Percentiles rank a stretch among this genome's conserved stretches.
Evolutionary conservation across 2,888 invertebrate species (phyloP).

Genomic region (Eulithis testata): DNA sequence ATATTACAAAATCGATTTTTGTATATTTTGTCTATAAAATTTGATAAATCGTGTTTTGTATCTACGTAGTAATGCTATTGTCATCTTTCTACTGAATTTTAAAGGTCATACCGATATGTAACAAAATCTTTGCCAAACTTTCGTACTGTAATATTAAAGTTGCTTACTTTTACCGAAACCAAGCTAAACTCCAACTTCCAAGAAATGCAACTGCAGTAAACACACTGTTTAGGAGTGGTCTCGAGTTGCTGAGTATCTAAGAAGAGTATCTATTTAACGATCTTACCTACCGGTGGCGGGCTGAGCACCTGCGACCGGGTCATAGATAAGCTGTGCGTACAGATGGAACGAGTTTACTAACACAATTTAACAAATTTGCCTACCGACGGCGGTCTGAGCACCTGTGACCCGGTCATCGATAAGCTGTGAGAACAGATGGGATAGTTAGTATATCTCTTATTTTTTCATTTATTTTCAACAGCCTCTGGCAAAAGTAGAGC

Average conservation of each 20-base stretch:
- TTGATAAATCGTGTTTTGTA: too few species aligned
- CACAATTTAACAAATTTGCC: slow-evolving; percentile 51
- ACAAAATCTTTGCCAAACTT: too few species aligned
- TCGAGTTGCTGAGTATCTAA: slow-evolving; percentile 11
- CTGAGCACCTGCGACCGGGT: slow-evolving; percentile 55
- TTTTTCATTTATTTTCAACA: too few species aligned
- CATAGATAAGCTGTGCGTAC: slow-evolving; percentile 43
- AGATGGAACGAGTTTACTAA: slow-evolving; percentile 17
- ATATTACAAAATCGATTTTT: too few species aligned
- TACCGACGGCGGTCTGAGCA: slow-evolving; percentile 44
- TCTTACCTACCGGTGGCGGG: slow-evolving; percentile 38
- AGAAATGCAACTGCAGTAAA: slow-evolving; percentile 26
- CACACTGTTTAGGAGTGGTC: slow-evolving; percentile 26
- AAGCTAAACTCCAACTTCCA: neutral
- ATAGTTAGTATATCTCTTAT: neutral
- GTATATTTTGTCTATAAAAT: too few species aligned
- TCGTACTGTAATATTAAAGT: too few species aligned
- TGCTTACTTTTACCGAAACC: neutral
- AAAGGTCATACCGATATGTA: too few species aligned
- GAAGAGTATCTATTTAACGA: slow-evolving; percentile 59
- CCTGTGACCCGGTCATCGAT: slow-evolving; percentile 56
- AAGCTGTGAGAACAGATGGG: slow-evolving; percentile 17
- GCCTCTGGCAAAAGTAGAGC: too few species aligned
- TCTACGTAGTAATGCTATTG: too few species aligned
- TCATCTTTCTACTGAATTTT: too few species aligned